phyloP scores from a whole-genome alignment of 2,888 invertebrate species.

The Osmoderma eremita region DNA sequence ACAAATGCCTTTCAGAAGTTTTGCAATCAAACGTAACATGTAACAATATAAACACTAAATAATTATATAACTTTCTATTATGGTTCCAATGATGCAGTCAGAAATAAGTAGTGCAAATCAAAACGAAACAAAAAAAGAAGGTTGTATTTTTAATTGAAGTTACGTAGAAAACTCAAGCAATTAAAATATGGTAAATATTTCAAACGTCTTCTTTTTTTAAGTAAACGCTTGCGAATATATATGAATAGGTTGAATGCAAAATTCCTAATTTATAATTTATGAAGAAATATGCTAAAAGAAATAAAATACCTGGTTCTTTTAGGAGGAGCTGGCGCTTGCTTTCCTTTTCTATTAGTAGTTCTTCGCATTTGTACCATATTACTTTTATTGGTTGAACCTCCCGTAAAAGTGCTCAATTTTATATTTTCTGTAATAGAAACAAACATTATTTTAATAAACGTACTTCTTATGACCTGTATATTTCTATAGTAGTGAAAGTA shows the following conservation, averaged over 20 bases:
- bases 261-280: not conserved
- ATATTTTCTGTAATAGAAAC: conserved; percentile 39
- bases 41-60: no score
- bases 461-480: not conserved
- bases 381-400: conserved; percentile 69
- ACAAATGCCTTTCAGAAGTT: no score
- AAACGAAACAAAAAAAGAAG: no score
- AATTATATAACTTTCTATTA: no score
- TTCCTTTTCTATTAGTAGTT: conserved; percentile 88
- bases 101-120: no score
- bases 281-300: not conserved
- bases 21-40: no score
- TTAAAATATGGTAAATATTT: no score
- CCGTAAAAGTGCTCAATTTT: conserved; percentile 73
- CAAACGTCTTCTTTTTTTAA: no score
- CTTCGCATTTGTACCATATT: conserved; percentile 84
- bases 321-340: conserved; percentile 94
- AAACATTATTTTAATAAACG: not conserved
- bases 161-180: no score
- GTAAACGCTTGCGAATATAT: not conserved
- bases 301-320: conserved; percentile 85
- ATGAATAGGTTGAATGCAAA: not conserved
- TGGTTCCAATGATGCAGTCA: no score
- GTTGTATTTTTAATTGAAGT: no score
- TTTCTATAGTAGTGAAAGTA: conserved; percentile 4